phyloP scores from a whole-genome alignment of 2,888 invertebrate genomes.

The Lysandra bellargus region DNA sequence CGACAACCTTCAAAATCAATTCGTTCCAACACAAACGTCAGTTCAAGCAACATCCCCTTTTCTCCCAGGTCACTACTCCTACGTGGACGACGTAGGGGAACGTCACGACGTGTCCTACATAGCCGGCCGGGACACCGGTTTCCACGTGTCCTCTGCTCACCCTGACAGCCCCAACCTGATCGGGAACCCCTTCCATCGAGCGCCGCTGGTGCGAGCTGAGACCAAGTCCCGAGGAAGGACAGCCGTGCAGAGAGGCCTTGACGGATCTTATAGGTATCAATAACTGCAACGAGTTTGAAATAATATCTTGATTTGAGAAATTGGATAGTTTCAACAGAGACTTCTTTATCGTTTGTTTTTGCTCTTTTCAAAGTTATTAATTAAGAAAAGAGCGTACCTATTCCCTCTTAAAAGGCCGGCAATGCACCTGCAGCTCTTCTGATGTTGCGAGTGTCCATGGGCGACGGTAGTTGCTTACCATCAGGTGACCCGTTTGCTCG shows the following conservation, averaged over 20 bases:
- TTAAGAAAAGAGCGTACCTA: no score
- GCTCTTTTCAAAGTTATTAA: not conserved
- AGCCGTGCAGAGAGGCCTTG: slow-evolving; percentile 85
- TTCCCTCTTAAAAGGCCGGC: no score
- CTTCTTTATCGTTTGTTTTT: not conserved
- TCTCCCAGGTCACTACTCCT: slow-evolving; percentile 83
- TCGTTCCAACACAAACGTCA: not conserved
- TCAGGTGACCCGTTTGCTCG: no score
- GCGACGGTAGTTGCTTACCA: no score
- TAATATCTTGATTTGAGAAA: no score
- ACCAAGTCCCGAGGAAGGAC: slow-evolving; percentile 85
- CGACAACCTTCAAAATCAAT: not conserved
- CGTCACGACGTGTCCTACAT: slow-evolving; percentile 88
- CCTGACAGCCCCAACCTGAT: slow-evolving; percentile 85
- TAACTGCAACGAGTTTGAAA: not conserved
- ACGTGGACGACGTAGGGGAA: slow-evolving; percentile 87
- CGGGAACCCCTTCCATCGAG: slow-evolving; percentile 83
- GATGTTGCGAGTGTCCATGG: no score
- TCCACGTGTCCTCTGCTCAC: slow-evolving; percentile 85
- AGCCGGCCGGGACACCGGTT: slow-evolving; percentile 88
- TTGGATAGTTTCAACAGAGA: no score
- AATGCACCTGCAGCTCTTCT: no score
- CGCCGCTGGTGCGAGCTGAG: slow-evolving; percentile 82
- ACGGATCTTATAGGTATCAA: slow-evolving; percentile 84
- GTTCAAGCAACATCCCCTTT: not conserved